Evolutionary conservation across 2,797 vertebrate genomes (phyloP).

Genomic region (Acanthis flammea): DNA sequence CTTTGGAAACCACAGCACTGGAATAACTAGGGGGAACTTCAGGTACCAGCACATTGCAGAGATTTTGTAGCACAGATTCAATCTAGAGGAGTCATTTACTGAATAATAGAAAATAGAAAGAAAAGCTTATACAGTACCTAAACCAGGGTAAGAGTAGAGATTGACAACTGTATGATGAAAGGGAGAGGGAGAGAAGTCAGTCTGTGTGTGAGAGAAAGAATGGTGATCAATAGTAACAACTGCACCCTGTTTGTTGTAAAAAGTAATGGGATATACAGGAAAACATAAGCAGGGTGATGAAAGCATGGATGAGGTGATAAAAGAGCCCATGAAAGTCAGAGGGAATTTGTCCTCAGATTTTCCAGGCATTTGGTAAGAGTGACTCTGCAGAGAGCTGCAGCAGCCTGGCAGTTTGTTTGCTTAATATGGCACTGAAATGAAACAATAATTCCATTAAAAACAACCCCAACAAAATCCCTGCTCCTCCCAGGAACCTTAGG

Average conservation of each 20-base stretch:
- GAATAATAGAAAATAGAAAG: not conserved
- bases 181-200: not conserved
- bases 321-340: not conserved
- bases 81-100: not conserved
- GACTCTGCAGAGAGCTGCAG: not conserved
- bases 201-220: not conserved
- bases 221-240: not conserved
- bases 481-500: not conserved
- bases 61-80: not conserved
- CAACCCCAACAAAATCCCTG: too few species aligned
- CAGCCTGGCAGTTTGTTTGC: not conserved
- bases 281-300: not conserved
- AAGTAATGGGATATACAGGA: not conserved
- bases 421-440: not conserved
- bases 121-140: not conserved
- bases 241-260: not conserved
- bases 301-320: not conserved
- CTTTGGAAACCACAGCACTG: not conserved
- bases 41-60: not conserved
- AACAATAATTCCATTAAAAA: not conserved
- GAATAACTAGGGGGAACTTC: not conserved
- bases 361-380: not conserved
- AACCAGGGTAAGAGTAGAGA: not conserved
- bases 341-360: not conserved
- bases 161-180: not conserved